Evolutionary conservation across 2,797 vertebrate species (phyloP).

Genomic region (Amblyopsis hoosieri): DNA sequence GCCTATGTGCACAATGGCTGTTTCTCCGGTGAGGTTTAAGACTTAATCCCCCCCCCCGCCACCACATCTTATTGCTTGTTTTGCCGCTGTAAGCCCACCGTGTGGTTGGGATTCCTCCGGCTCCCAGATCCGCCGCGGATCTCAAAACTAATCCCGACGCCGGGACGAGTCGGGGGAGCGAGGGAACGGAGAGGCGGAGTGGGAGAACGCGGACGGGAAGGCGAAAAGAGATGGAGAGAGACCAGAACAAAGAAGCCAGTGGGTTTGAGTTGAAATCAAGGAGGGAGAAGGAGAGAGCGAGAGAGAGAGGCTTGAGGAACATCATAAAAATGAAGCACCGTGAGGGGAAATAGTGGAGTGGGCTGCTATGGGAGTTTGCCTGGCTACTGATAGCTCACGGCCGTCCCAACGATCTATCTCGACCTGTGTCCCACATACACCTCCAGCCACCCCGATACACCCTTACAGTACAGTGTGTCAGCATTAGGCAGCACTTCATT

Average conservation of each 20-base stretch:
- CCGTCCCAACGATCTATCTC: slow-evolving; percentile 44
- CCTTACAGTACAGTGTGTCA: no score
- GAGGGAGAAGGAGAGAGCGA: slow-evolving; percentile 12
- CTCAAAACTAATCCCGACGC: slow-evolving; percentile 48
- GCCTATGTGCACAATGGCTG: background rate
- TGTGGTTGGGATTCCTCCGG: slow-evolving; percentile 28
- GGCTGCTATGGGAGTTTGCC: slow-evolving; percentile 26
- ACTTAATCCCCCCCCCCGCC: slow-evolving; percentile 17
- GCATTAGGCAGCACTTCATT: no score
- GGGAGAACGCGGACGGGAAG: background rate
- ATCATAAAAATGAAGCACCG: slow-evolving; percentile 4
- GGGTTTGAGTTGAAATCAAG: slow-evolving; percentile 1
- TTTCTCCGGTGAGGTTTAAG: slow-evolving; percentile 40
- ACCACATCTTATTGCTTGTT: slow-evolving; percentile 39
- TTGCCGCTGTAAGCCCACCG: slow-evolving; percentile 40
- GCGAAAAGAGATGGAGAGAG: slow-evolving; percentile 16
- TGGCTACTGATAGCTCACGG: slow-evolving; percentile 51
- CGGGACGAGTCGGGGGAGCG: slow-evolving; percentile 5
- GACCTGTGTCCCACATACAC: slow-evolving; percentile 12
- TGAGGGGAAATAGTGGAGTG: slow-evolving; percentile 12
- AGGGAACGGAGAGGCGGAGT: slow-evolving; percentile 1
- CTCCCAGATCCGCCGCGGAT: slow-evolving; percentile 33
- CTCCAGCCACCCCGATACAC: no score
- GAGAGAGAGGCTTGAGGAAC: background rate
- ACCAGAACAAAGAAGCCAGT: background rate